Evolutionary conservation across 2,888 invertebrate species (phyloP), one percentile per base, ranked within the genome.

Genomic region (Lordiphosa andalusiaca): DNA sequence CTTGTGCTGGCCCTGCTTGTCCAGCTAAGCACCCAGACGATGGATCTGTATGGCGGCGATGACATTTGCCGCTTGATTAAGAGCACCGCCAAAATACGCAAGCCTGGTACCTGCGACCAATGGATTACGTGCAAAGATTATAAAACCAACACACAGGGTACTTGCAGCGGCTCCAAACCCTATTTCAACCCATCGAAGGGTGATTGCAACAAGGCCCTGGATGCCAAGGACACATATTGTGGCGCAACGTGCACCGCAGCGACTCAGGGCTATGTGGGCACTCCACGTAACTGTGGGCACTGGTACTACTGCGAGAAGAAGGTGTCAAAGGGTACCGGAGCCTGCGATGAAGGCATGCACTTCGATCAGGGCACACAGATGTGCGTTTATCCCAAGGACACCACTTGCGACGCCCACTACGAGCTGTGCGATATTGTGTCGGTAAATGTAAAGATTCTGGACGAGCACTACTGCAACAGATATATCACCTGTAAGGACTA

Each of bases 11-110:
- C 48, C n/a, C 12, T 59, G n/a, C 50, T 65, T 35, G 30, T 69
- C 30, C 44, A 59, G 44, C 12, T 42, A n/a, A 73, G 70, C 65
- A 48, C 33, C n/a, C 70, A 74, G 50, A 74, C 70, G 12, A 72
- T 72, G 33, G 56, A 58, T 10, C 2, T 78, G 3, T 50, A 47
- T n/a, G 46, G 58, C 4, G 16, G 49, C 0, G 53, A 71, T 19
- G 86, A 87, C 12, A 49, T 87, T 5, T 88, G 88, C 12, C 72
- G 84, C 0, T 69, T 84, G 0, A 84, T 85, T 13, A 49, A 67
- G 23, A 68, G 87, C 53, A 78, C 67, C 10, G 68, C 63, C 0
- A 35, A 52, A 2, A 40, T 88, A 4, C 87, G 88, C 0, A 63
- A 84, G 42, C 86, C 88, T 0, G 86, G 86, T 9, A 61, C 68